Conservation (phyloP, 1,140 invertebrate genomes). For the Scaptomyza montana region DNA sequence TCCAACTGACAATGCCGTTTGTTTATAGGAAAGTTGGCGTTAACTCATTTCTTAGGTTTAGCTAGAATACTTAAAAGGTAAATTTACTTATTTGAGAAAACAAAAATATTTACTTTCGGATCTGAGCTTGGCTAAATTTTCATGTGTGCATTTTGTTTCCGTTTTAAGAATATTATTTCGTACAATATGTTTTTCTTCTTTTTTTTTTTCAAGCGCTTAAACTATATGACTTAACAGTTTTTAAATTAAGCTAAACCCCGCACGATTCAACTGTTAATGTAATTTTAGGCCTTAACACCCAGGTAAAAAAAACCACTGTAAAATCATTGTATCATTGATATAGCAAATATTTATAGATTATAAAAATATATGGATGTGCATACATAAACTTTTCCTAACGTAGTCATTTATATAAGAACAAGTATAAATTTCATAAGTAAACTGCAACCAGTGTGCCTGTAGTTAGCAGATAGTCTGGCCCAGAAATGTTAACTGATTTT, state of each 20-base stretch:
- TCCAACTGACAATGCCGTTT: constrained; percentile 8
- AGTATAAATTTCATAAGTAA: background rate
- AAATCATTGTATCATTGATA: constrained; percentile 26
- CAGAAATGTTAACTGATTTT: constrained; percentile 41
- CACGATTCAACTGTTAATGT: background rate
- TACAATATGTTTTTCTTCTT: too few species aligned
- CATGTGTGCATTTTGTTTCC: too few species aligned
- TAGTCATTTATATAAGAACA: constrained; percentile 12
- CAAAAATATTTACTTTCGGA: background rate
- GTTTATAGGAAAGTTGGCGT: background rate
- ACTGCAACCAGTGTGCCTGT: constrained; percentile 38
- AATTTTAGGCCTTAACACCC: background rate
- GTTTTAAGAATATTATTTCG: too few species aligned
- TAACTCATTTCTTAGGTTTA: background rate
- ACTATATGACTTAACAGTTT: too few species aligned
- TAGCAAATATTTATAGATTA: background rate
- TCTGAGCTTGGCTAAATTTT: too few species aligned
- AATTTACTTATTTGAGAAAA: background rate
- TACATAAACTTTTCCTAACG: background rate
- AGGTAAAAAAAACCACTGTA: background rate
- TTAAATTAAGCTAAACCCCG: background rate
- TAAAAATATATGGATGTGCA: background rate
- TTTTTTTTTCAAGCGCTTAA: too few species aligned
- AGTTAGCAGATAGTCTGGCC: constrained; percentile 23
- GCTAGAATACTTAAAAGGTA: background rate